Evolutionary conservation across 2,113 vertebrate species (phyloP), one percentile per base, ranked within the genome.

Genomic region (Stegostoma tigrinum): DNA sequence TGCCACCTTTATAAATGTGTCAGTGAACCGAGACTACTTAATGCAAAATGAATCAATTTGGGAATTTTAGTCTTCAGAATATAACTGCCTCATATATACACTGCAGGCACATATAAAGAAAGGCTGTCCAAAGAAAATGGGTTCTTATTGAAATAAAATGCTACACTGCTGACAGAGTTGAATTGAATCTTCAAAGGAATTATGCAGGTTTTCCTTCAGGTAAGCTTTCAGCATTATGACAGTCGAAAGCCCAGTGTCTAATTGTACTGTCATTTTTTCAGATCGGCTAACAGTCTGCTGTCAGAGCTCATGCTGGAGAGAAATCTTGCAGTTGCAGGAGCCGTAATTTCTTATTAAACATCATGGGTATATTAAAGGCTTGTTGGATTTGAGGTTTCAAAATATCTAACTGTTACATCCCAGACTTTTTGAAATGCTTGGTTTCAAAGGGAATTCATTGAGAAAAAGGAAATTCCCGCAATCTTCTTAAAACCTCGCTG

Each of bases 1-100:
- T 95, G 24, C 42, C 21, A 70, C 66, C 93, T 72, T 72, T 72
- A 72, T 70, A 24, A 24, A 95, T 72, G 66, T 8, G 12, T 95
- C 93, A 72, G 38, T 30, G 67, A 95, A 42, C 66, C 42, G 48
- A 48, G 67, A 72, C 66, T 68, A 95, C 67, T 95, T 95, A 95
- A 70, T 95, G 93, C 24, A 95, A 95, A 95, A 95, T 95, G 72
- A 95, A 95, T 70, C 93, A 72, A 95, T 70, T 95, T 95, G 67
- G 66, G 24, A 23, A 95, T 45, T 72, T 70, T 70, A 70, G 38
- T 95, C 66, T 95, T 95, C 42, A 72, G 38, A 70, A 55, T 24
- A 95, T 48, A 68, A 72, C 67, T 70, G 93, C 6, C 67, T 70
- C 5, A 19, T 68, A n/a, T 42, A 27, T 38, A 89, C 42, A 52